A percentile compares a stretch with the other conserved stretches of the same genome.
These are phyloP conservation scores for Salpingus planirostris DNA, from an alignment of 2,888 invertebrate species.

Conservation along the genomic window DNA sequence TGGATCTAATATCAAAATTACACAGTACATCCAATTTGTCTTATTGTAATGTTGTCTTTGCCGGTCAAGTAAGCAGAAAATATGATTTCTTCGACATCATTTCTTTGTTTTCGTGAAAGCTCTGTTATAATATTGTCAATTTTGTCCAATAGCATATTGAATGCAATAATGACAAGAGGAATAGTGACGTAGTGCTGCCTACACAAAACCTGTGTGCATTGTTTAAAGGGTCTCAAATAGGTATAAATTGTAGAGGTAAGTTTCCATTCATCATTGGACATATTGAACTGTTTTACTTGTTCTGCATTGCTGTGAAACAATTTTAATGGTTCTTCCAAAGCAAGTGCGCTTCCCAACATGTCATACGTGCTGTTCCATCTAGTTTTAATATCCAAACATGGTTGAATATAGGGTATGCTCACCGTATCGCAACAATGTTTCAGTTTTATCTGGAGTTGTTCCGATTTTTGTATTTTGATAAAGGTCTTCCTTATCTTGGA, in stretches of 20 bases:
- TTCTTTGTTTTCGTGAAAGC: conserved; percentile 5
- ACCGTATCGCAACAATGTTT: conserved; percentile 12
- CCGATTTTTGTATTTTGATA: conserved; percentile 12
- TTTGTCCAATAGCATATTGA: conserved; percentile 4
- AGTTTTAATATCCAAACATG: conserved; percentile 11
- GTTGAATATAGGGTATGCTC: conserved; percentile 10
- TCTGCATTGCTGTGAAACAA: conserved; percentile 10
- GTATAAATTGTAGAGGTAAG: conserved; percentile 10
- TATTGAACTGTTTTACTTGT: neutral
- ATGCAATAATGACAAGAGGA: conserved; percentile 12
- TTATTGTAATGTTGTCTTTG: conserved; percentile 7
- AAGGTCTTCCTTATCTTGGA: conserved; percentile 1
- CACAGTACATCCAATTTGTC: conserved; percentile 17
- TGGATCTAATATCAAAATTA: conserved; percentile 16
- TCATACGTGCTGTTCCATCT: conserved; percentile 14
- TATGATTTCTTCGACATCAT: conserved; percentile 5
- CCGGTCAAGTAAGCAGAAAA: neutral
- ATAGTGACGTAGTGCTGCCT: conserved; percentile 15
- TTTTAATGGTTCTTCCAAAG: conserved; percentile 5
- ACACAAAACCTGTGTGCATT: conserved; percentile 11
- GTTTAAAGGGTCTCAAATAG: conserved; percentile 13
- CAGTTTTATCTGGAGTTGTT: conserved; percentile 7
- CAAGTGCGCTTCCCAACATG: conserved; percentile 5
- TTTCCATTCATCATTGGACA: conserved; percentile 5
- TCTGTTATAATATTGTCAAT: conserved; percentile 4